Conservation (phyloP, 2,888 invertebrate species). For the Alviniconcha strummeri region DNA sequence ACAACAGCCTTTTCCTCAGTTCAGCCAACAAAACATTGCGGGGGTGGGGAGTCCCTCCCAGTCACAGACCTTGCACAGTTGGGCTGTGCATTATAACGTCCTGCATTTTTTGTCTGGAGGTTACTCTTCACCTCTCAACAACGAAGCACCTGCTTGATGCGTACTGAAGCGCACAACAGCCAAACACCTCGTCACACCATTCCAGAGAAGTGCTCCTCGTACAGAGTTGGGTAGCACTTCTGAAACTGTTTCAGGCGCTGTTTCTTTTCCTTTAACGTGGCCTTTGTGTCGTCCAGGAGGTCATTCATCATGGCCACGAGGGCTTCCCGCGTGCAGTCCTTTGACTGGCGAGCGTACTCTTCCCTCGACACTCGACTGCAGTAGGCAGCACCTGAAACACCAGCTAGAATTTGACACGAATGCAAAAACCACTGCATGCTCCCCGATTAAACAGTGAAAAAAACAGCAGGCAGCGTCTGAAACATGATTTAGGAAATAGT, state of each 20-base stretch:
- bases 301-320: constrained; percentile 68
- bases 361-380: constrained; percentile 57
- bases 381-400: constrained; percentile 57
- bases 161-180: too few relatives aligned
- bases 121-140: too few relatives aligned
- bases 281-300: constrained; percentile 68
- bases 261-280: constrained; percentile 71
- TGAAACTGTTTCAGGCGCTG: constrained; percentile 68
- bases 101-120: too few relatives aligned
- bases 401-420: background rate
- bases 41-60: too few relatives aligned
- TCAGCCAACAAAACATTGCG: too few relatives aligned
- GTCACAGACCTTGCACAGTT: too few relatives aligned
- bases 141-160: too few relatives aligned
- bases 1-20: too few relatives aligned
- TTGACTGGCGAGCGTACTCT: constrained; percentile 60
- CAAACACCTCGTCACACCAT: constrained; percentile 43
- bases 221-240: constrained; percentile 68
- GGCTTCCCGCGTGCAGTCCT: constrained; percentile 60
- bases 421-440: too few relatives aligned
- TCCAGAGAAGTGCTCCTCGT: constrained; percentile 64
- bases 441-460: too few relatives aligned
- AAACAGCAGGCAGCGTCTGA: constrained; percentile 62
- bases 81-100: too few relatives aligned
- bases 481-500: background rate